Percentiles rank a stretch among this genome's conserved stretches.
Conservation (phyloP, 1,140 invertebrate genomes). For the Cotesia vestalis region DNA sequence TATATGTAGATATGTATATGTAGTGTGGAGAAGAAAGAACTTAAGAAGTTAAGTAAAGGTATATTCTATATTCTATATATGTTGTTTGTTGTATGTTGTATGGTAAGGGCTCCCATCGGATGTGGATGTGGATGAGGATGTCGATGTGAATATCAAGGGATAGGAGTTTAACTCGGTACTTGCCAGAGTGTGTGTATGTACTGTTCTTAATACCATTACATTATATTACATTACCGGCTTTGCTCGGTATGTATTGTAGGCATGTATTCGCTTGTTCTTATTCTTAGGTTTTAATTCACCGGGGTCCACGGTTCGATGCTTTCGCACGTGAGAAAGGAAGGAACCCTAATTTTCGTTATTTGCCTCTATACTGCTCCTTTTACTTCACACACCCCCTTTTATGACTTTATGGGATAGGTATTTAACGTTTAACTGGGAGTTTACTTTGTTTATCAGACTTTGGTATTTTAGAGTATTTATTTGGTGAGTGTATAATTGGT, state of each 20-base stretch:
- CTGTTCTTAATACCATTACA: background rate
- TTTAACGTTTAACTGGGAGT: no score
- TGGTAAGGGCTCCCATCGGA: slow-evolving; percentile 39
- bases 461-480: no score
- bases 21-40: no score
- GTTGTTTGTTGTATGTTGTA: no score
- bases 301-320: slow-evolving; percentile 18
- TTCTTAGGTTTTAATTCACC: slow-evolving; percentile 16
- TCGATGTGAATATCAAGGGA: slow-evolving; percentile 7
- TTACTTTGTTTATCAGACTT: no score
- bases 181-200: slow-evolving; percentile 13
- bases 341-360: slow-evolving; percentile 32
- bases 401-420: no score
- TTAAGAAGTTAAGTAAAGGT: no score
- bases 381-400: background rate
- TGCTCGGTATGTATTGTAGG: no score
- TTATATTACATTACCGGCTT: slow-evolving; percentile 1
- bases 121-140: slow-evolving; percentile 37
- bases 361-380: background rate
- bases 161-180: no score
- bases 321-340: slow-evolving; percentile 34
- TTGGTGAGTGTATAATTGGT: no score
- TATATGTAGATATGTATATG: no score
- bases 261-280: background rate
- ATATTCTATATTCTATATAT: no score